These are phyloP conservation scores for Siphonodentalium dalli DNA, from an alignment of 2,888 invertebrate species.

Conservation along the genomic window DNA sequence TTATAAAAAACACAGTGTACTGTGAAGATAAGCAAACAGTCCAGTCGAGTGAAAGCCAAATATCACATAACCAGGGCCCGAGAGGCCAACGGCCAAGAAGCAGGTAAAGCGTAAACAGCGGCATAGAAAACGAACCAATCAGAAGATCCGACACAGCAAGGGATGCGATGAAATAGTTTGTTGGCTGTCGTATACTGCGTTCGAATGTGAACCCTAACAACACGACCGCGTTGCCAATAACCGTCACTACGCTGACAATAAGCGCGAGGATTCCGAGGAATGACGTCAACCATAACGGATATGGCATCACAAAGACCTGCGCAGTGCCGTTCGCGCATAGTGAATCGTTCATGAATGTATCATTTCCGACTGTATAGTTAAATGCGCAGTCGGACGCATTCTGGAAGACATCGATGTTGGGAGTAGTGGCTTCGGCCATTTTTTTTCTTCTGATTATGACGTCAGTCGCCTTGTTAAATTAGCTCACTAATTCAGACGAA, in stretches of 20 bases:
- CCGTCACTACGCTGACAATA: constrained; percentile 88
- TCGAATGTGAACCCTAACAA: constrained; percentile 94
- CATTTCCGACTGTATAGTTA: too few species aligned
- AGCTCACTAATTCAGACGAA: too few species aligned
- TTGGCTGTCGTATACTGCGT: constrained; percentile 88
- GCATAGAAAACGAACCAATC: constrained; percentile 98
- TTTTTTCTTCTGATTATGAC: too few species aligned
- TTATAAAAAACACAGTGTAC: constrained; percentile 97
- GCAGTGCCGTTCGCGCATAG: too few species aligned
- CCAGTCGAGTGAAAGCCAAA: constrained; percentile 98
- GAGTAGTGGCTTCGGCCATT: too few species aligned
- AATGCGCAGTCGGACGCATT: too few species aligned
- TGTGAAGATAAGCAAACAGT: constrained; percentile 98
- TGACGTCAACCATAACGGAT: constrained; percentile 87
- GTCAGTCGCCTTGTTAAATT: too few species aligned
- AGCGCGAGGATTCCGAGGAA: constrained; percentile 87
- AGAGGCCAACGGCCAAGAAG: constrained; percentile 96
- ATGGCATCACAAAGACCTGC: too few species aligned
- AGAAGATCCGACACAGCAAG: constrained; percentile 96
- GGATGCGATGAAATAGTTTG: constrained; percentile 99
- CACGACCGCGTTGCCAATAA: constrained; percentile 94
- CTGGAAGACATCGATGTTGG: too few species aligned
- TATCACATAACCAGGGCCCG: constrained; percentile 92
- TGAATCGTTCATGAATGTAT: too few species aligned
- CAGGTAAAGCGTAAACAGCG: constrained; percentile 97